Evolutionary conservation across 1,140 invertebrate species (phyloP), one percentile per base, ranked within the genome.

Genomic region (Sinella curviseta): DNA sequence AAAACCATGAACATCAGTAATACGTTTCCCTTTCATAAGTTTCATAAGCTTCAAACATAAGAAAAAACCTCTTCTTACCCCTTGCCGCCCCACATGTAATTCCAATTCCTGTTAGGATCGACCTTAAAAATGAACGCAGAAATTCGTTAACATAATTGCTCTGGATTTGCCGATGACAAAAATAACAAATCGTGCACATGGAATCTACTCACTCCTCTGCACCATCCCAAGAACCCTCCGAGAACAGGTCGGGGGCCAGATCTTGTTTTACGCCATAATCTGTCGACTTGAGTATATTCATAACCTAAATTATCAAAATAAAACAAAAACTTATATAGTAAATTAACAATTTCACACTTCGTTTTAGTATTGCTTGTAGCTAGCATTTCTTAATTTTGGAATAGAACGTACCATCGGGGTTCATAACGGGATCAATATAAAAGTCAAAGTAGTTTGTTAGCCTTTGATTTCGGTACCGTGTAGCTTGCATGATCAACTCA

Each of bases 41-140:
- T n/a, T n/a, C n/a, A n/a, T n/a, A n/a, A n/a, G n/a, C 65, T 70
- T 70, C 1, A 70, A n/a, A 77, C 12, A 48, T 80, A 30, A 55
- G 74, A 35, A 30, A 26, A 54, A 76, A 17, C 16, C 39, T 48
- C 39, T 12, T 48, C 39, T 77, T 30, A 79, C 30, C 28, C 26
- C 78, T 90, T 89, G 31, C 89, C 89, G 35, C 92, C 93, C 94
- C 94, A 96, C 77, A 92, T 91, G 83, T 88, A 91, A 76, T 90
- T 90, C 86, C 91, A 95, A 85, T 95, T 95, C 77, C 94, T 89
- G 85, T 96, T 96, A 0, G 94, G 89, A 88, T 96, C 94, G 0
- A 92, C 39, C 39, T 48, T 12, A 48, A 48, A 48, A 48, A 48
- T 8, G 91, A 16, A 94, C 94, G 0, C 90, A 88, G 85, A 8